phyloP scores from a whole-genome alignment of 2,113 vertebrate species.

The Corvus hawaiiensis region DNA sequence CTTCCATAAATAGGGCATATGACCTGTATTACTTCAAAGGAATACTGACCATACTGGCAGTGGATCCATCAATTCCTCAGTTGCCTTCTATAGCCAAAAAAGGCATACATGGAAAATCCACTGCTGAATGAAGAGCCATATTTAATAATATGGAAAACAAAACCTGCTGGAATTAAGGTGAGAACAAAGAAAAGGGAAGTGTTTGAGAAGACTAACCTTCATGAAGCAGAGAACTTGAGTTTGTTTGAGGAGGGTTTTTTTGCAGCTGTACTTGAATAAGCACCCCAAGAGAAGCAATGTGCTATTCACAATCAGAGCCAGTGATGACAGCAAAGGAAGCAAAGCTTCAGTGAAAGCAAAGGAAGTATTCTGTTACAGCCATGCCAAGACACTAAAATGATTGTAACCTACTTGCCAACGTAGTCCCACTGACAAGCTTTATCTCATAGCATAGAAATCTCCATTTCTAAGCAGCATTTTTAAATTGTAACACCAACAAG shows the following conservation, averaged over 20 bases:
- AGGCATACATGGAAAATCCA: background rate
- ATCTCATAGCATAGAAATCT: background rate
- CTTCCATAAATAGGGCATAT: background rate
- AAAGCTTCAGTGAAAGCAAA: background rate
- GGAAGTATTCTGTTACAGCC: background rate
- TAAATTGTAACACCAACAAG: background rate
- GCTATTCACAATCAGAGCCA: background rate
- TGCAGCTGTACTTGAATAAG: background rate
- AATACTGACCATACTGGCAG: background rate
- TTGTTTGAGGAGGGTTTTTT: background rate
- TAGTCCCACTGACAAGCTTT: background rate
- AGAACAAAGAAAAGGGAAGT: background rate
- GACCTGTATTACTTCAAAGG: background rate
- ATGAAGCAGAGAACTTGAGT: background rate
- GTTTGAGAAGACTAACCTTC: background rate
- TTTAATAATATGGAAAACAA: background rate
- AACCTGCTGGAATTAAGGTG: background rate
- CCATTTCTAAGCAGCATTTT: background rate
- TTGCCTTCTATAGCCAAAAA: background rate
- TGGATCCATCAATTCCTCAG: background rate
- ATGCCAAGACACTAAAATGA: background rate
- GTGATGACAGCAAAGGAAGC: background rate
- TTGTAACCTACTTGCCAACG: background rate
- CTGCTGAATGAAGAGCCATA: background rate
- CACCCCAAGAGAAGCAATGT: background rate